Evolutionary conservation across 2,888 invertebrate genomes (phyloP), one percentile per base, ranked within the genome.

Genomic region (Poecilobothrus nobilitatus): DNA sequence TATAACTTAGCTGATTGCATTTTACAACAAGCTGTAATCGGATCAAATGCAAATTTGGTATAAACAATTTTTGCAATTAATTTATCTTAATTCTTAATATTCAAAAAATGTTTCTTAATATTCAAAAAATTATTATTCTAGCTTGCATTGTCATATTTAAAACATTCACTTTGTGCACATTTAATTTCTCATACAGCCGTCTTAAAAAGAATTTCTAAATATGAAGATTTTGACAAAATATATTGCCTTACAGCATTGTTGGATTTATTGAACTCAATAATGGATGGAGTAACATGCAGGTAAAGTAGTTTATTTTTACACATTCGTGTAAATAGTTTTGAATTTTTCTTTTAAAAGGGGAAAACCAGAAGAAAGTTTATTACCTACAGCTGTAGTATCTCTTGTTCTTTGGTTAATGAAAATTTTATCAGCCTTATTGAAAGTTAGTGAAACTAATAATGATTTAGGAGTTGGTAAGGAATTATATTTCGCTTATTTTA

Each of bases 1-100:
- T 93, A 93, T 79, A 93, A 94, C 82, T 84, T 95, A 74, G 93
- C 95, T 64, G 96, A 97, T 79, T 93, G 95, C 78, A 91, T 97
- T 74, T 84, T 97, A 27, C 94, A 96, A 77, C 96, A 97, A 83
- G 96, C 95, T 0, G 86, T 96, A 75, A 92, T 95, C 62, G 97
- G 97, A 37, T 92, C 94, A 37, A 94, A 93, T 34, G 96, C 96
- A 0, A 97, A 97, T 82, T 78, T 78, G 69, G 81, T 81, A 71
- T 73, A 75, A 71, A 21, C 22, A 67, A 22, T 1, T 0, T 6
- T 1, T 6, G 3, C 12, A 34, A 12, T 0, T 41, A 70, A 1
- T 2, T 0, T 65, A 22, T 10, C 15, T 53, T 12, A 1, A 18
- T 18, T n/a, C 3, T n/a, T n/a, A n/a, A n/a, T n/a, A n/a, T n/a